Conservation (phyloP, 2,113 vertebrate species). For the Rhadina sibilatrix region DNA sequence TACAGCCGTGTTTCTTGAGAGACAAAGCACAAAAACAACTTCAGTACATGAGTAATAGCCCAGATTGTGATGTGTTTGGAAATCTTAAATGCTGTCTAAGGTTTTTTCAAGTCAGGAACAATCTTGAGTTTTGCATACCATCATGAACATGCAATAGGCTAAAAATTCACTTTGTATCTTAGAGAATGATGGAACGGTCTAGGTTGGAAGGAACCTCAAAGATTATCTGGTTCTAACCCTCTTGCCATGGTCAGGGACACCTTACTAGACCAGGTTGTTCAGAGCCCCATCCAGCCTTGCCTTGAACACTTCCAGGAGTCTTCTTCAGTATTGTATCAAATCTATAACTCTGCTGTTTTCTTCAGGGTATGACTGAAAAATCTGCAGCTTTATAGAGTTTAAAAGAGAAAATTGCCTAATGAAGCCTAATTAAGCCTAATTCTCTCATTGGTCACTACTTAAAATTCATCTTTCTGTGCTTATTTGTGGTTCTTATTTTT, state of each 20-base stretch:
- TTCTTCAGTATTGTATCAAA: neutral
- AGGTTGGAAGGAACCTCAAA: neutral
- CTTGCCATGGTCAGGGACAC: neutral
- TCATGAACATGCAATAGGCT: neutral
- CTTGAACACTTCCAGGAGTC: neutral
- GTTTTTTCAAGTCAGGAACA: neutral
- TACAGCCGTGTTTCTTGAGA: neutral
- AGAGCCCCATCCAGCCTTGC: neutral
- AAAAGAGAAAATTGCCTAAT: neutral
- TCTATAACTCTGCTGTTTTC: neutral
- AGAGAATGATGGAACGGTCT: neutral
- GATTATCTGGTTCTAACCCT: neutral
- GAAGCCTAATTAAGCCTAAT: neutral
- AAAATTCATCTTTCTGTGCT: neutral
- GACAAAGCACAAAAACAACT: neutral
- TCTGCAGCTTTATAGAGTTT: neutral
- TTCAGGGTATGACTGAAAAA: neutral
- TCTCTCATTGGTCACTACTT: neutral
- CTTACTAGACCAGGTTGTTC: neutral
- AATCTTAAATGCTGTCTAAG: neutral
- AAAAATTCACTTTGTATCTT: neutral
- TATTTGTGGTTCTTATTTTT: neutral
- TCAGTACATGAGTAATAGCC: neutral
- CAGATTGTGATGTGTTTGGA: neutral
- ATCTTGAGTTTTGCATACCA: neutral